A percentile compares a stretch with the other conserved stretches of the same genome.
Evolutionary conservation across 2,113 vertebrate genomes (phyloP).

Genomic region (Platycercus adscitus): DNA sequence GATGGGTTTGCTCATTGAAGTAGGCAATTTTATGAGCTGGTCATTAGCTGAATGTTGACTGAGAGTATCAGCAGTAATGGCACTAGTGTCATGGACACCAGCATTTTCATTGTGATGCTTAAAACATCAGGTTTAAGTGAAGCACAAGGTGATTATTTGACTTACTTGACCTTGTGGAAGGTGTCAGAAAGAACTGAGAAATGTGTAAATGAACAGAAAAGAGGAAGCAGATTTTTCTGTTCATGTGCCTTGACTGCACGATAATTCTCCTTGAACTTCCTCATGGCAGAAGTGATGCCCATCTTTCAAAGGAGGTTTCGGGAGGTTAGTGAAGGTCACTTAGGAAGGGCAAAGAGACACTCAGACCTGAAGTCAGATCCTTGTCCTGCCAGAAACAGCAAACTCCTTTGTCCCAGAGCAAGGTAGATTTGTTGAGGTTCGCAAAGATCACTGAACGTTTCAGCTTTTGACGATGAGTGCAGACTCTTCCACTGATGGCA

Average conservation of each 20-base stretch:
- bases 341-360: neutral
- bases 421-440: neutral
- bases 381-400: neutral
- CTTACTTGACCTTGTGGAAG: neutral
- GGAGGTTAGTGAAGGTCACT: neutral
- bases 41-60: neutral
- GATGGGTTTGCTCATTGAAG: neutral
- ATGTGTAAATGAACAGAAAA: neutral
- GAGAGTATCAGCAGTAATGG: neutral
- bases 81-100: neutral
- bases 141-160: neutral
- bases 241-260: neutral
- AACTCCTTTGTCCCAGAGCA: neutral
- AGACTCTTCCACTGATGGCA: neutral
- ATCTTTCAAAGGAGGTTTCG: neutral
- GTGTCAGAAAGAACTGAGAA: neutral
- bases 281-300: neutral
- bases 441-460: rapidly evolving
- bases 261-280: neutral
- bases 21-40: neutral
- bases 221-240: neutral
- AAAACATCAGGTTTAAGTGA: neutral
- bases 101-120: neutral
- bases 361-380: neutral
- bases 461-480: neutral